Conservation (phyloP, 2,113 vertebrate genomes). For the Psammodynastes pulverulentus region DNA sequence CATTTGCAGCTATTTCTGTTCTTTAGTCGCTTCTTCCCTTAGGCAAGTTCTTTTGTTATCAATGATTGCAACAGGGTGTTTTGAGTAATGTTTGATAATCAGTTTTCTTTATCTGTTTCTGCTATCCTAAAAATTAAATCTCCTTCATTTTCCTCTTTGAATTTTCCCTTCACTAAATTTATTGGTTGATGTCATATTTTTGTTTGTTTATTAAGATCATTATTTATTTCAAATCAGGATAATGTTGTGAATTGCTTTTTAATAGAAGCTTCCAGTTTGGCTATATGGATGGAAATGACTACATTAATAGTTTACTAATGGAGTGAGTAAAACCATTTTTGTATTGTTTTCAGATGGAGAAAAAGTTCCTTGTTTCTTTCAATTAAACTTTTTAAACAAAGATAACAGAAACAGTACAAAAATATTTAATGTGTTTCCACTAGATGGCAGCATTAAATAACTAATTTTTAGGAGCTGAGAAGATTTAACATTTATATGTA, state of each 20-base stretch:
- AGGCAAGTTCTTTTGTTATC: neutral
- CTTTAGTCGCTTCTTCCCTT: neutral
- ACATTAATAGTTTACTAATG: conserved; percentile 97
- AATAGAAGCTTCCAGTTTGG: conserved; percentile 90
- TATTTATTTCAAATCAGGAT: neutral
- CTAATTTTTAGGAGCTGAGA: neutral
- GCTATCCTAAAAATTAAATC: neutral
- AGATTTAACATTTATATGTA: neutral
- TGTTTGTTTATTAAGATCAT: neutral
- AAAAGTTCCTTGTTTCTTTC: neutral
- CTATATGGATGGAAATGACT: conserved; percentile 96
- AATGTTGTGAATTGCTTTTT: conserved; percentile 1
- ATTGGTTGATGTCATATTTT: neutral
- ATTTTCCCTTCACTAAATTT: neutral
- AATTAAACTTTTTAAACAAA: neutral
- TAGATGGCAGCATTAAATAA: conserved; percentile 53
- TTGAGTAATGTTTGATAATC: neutral
- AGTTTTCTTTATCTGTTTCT: neutral
- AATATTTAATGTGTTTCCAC: conserved; percentile 14
- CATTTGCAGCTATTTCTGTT: neutral
- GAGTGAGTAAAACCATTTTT: conserved; percentile 79
- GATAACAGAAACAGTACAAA: neutral
- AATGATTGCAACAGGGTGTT: neutral
- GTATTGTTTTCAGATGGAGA: neutral
- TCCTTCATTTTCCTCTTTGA: neutral